Conservation (phyloP, 2,888 invertebrate genomes). For the Heteropelma amictum region DNA sequence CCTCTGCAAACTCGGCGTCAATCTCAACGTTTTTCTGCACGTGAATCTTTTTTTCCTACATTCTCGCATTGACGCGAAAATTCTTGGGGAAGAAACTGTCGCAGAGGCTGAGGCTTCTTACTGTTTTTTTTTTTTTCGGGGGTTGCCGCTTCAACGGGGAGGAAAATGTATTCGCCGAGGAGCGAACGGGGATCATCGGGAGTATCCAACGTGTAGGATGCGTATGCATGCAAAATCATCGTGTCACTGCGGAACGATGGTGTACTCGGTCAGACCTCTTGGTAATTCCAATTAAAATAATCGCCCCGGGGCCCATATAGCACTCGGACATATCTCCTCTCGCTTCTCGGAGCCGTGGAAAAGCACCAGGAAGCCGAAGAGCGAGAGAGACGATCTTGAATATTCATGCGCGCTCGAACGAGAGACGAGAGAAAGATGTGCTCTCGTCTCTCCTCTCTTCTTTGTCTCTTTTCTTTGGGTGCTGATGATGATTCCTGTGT, state of each 20-base stretch:
- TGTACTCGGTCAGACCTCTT: constrained; percentile 17
- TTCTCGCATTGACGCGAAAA: too few relatives aligned
- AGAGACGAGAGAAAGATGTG: constrained; percentile 31
- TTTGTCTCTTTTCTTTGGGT: constrained; percentile 33
- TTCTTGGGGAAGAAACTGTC: too few relatives aligned
- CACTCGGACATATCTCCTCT: constrained; percentile 46
- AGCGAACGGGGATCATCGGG: neutral
- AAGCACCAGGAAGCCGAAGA: neutral
- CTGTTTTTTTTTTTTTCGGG: too few relatives aligned
- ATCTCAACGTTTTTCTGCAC: too few relatives aligned
- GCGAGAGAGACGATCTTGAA: constrained; percentile 45
- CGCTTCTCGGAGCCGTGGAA: constrained; percentile 14
- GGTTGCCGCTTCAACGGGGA: neutral
- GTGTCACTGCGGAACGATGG: constrained; percentile 25
- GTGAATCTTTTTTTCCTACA: too few relatives aligned
- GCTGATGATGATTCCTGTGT: constrained; percentile 52
- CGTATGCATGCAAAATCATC: constrained; percentile 44
- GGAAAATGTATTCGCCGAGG: neutral
- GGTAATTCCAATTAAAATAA: constrained; percentile 64
- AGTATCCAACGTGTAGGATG: constrained; percentile 26
- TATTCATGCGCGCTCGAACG: constrained; percentile 58
- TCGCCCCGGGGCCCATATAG: constrained; percentile 57
- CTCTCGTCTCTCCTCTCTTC: constrained; percentile 35
- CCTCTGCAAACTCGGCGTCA: too few relatives aligned
- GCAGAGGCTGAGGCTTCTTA: too few relatives aligned